phyloP scores from a whole-genome alignment of 2,888 invertebrate genomes.

The Bhutanitis thaidina region DNA sequence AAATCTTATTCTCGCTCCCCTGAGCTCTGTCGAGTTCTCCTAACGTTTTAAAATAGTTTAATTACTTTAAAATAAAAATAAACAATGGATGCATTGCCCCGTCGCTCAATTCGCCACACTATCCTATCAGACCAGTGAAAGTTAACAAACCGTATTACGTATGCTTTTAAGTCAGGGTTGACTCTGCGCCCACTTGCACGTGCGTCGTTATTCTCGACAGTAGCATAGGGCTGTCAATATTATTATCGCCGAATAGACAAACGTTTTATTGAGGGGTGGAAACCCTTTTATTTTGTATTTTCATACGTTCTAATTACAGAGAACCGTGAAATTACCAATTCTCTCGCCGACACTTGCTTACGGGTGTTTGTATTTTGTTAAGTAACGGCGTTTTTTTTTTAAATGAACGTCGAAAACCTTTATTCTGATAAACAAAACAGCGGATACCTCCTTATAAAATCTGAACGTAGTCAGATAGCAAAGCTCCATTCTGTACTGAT shows the following conservation, averaged over 20 bases:
- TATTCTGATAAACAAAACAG: too few relatives aligned
- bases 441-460: too few relatives aligned
- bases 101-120: not conserved
- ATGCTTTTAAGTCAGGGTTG: conserved; percentile 38
- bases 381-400: not conserved
- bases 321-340: conserved; percentile 14
- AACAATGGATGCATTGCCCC: too few relatives aligned
- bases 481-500: too few relatives aligned
- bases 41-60: too few relatives aligned
- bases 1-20: too few relatives aligned
- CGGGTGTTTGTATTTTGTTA: not conserved
- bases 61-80: too few relatives aligned
- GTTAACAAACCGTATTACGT: conserved; percentile 42
- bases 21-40: too few relatives aligned
- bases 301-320: conserved; percentile 14
- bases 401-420: not conserved
- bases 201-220: conserved; percentile 13
- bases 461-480: too few relatives aligned
- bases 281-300: conserved; percentile 12
- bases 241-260: conserved; percentile 9
- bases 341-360: conserved; percentile 1
- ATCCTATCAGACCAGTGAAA: conserved; percentile 28
- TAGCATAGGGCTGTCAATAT: not conserved
- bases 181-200: conserved; percentile 27
- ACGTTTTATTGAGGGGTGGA: conserved; percentile 8